Evolutionary conservation across 2,888 invertebrate genomes (phyloP), one percentile per base, ranked within the genome.

Genomic region (Pollenia labialis): DNA sequence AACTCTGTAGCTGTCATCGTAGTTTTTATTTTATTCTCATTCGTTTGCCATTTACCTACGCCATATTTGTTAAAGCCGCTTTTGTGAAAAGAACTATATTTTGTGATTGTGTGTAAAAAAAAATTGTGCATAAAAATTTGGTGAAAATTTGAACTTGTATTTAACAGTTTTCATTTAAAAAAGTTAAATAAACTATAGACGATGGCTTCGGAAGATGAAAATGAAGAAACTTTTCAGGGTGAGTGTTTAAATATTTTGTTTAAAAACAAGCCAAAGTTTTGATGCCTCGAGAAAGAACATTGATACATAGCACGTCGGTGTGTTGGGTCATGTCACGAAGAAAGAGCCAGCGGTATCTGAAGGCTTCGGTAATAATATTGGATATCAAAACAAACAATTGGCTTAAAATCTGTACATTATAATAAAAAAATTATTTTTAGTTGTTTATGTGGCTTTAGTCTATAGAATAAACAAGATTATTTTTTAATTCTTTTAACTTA

Each of bases 131-230:
- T 88, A 90, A 89, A 52, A 66, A 76, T 88, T 90, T 89, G 89
- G 56, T 91, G 89, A 88, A 89, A 89, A 90, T 90, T 89, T 88
- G 85, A 86, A 88, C 88, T 88, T 85, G 88, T 89, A 89, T 74
- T 50, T 42, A n/a, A 12, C 16, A 40, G 14, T 77, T 69, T 77
- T 62, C 12, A 23, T 50, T 69, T 44, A 64, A 83, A 81, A 72
- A 50, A 9, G 4, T 32, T 52, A 58, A 40, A 64, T 6, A 14
- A 23, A 18, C 16, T 71, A 52, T 50, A 89, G 88, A 90, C 84
- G 94, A 97, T 97, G 97, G 97, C 97, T 94, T 97, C 97, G 89
- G 97, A 97, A 92, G 97, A 97, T 92, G 97, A 97, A 94, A 96
- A 97, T 93, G 97, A 97, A 92, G 97, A 97, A 93, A 96, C 96